phyloP scores from a whole-genome alignment of 2,113 vertebrate species.

The Pica pica region DNA sequence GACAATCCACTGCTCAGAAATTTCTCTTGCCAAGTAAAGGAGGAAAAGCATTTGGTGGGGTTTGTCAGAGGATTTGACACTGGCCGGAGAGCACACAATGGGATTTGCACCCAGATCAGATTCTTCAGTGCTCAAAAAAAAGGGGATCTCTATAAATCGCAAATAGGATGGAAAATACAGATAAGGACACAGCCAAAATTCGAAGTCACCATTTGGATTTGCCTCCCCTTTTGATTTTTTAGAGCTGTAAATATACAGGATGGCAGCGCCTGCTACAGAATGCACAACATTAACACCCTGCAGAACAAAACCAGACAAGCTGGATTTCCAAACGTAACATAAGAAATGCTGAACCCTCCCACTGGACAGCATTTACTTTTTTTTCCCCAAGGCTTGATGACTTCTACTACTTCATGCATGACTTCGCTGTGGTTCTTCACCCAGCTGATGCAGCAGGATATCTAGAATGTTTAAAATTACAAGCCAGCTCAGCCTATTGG shows the following conservation, averaged over 20 bases:
- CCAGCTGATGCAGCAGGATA: background rate
- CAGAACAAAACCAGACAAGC: background rate
- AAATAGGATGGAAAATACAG: background rate
- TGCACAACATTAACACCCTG: background rate
- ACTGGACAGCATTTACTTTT: background rate
- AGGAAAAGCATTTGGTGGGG: background rate
- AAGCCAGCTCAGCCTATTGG: no score
- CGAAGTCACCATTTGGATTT: background rate
- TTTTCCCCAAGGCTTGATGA: background rate
- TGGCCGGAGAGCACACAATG: background rate
- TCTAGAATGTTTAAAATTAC: background rate
- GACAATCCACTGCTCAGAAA: background rate
- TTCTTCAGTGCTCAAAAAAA: background rate
- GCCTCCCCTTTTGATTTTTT: background rate
- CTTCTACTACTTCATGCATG: background rate
- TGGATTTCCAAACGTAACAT: background rate
- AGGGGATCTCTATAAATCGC: background rate
- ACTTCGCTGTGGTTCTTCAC: rapidly evolving
- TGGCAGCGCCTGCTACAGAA: background rate
- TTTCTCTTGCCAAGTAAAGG: background rate
- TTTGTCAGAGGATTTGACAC: background rate
- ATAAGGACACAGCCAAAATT: background rate
- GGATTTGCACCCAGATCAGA: background rate
- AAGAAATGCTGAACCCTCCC: background rate
- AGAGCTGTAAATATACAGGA: background rate